Evolutionary conservation across 2,888 invertebrate genomes (phyloP).

Genomic region (Xanthostigma xanthostigma): DNA sequence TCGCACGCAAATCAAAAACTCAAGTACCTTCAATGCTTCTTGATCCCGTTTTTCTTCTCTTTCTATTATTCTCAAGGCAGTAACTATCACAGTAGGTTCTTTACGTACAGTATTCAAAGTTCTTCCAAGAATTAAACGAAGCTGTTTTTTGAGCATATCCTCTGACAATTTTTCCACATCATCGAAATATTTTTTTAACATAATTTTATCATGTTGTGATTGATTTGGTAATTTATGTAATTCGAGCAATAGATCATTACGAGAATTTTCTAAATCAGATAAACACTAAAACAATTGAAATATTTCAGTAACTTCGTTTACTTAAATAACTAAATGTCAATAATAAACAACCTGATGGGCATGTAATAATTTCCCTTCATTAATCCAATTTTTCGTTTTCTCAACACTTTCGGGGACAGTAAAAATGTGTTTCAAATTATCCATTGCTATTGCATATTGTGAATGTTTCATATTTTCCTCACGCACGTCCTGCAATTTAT

Average conservation of each 20-base stretch:
- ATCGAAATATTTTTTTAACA: constrained; percentile 90
- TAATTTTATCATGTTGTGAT: constrained; percentile 75
- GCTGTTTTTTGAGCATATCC: constrained; percentile 75
- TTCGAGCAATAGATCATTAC: constrained; percentile 90
- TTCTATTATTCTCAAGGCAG: constrained; percentile 89
- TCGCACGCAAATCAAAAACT: background rate
- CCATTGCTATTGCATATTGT: constrained; percentile 94
- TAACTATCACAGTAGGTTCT: constrained; percentile 90
- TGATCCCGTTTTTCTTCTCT: constrained; percentile 91
- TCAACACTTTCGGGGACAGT: constrained; percentile 93
- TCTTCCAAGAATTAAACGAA: constrained; percentile 75
- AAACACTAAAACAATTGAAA: constrained; percentile 43
- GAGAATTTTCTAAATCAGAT: constrained; percentile 88
- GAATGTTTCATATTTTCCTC: constrained; percentile 91
- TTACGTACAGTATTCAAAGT: constrained; percentile 89
- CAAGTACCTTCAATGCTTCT: constrained; percentile 52
- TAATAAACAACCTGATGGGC: constrained; percentile 63
- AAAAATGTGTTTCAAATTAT: constrained; percentile 95
- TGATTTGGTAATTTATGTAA: constrained; percentile 87
- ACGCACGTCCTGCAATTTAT: constrained; percentile 68
- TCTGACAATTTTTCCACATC: constrained; percentile 86
- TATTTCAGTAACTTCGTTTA: constrained; percentile 1
- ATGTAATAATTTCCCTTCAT: constrained; percentile 84
- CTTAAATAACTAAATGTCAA: background rate
- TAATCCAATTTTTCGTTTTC: constrained; percentile 86